Evolutionary conservation across 2,888 invertebrate genomes (phyloP).

Genomic region (Pammene fasciana): DNA sequence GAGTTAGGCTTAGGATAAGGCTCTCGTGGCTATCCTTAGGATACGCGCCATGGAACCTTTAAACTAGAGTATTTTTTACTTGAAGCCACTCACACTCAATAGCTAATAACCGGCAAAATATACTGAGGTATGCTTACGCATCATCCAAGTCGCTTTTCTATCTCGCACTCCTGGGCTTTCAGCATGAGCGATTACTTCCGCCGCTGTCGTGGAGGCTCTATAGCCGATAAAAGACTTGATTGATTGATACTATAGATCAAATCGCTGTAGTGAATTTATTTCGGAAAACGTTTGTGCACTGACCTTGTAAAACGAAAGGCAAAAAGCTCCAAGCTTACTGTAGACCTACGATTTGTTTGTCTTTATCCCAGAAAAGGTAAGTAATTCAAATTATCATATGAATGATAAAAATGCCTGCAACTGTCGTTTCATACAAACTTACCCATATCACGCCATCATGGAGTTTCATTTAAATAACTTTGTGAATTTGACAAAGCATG

Average conservation of each 20-base stretch:
- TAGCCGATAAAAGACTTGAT: conserved; percentile 32
- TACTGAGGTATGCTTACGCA: background rate
- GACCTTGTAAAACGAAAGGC: conserved; percentile 8
- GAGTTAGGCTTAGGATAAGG: no score
- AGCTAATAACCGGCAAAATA: background rate
- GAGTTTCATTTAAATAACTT: no score
- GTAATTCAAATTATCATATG: no score
- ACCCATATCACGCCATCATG: no score
- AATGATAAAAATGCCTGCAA: no score
- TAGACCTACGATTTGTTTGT: no score
- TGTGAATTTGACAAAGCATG: no score
- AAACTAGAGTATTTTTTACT: background rate
- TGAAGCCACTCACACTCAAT: background rate
- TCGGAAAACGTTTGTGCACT: background rate
- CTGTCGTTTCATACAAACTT: no score
- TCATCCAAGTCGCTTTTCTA: conserved; percentile 6
- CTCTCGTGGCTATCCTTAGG: no score
- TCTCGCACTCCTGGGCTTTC: conserved; percentile 16
- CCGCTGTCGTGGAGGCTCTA: conserved; percentile 13
- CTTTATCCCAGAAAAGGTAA: no score
- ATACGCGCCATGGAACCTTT: background rate
- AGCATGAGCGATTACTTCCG: conserved; percentile 34
- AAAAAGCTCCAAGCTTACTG: background rate
- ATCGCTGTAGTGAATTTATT: conserved; percentile 16
- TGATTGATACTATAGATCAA: conserved; percentile 28